These are phyloP conservation scores for Actinostola sp. DNA, from an alignment of 92 coral and sea anemone species.

Conservation along the genomic window DNA sequence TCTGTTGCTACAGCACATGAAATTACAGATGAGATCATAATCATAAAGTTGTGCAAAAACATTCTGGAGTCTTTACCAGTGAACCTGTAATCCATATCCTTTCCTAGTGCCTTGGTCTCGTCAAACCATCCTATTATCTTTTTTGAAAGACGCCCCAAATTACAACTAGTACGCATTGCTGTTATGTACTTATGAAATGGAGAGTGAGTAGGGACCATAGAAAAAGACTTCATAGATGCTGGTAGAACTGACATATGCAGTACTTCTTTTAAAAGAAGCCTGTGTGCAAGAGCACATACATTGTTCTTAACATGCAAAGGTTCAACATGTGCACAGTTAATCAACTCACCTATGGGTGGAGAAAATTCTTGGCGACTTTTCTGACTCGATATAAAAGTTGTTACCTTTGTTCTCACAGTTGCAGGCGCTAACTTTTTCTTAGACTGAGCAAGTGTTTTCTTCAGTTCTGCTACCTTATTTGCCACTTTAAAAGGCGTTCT, in stretches of 20 bases:
- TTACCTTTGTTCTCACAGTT: constrained; percentile 39
- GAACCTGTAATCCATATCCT: constrained; percentile 53
- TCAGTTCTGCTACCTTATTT: constrained; percentile 40
- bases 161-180: constrained; percentile 21
- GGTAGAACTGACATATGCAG: constrained; percentile 41
- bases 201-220: constrained; percentile 41
- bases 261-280: constrained; percentile 33
- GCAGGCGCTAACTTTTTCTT: constrained; percentile 36
- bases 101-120: constrained; percentile 42
- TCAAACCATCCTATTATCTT: constrained; percentile 54
- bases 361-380: too few species aligned
- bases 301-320: constrained; percentile 63
- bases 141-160: constrained; percentile 35
- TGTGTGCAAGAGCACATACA: constrained; percentile 57
- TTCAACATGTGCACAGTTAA: constrained; percentile 73
- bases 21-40: constrained; percentile 36
- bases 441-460: constrained; percentile 9
- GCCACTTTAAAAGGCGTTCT: constrained; percentile 35
- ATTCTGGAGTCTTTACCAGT: constrained; percentile 56
- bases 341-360: too few species aligned
- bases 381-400: constrained; percentile 43
- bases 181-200: constrained; percentile 35
- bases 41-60: constrained; percentile 54
- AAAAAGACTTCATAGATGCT: constrained; percentile 29
- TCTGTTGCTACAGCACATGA: constrained; percentile 18